Evolutionary conservation across 2,797 vertebrate genomes (phyloP).

Genomic region (Parauchenoglanis ngamensis): DNA sequence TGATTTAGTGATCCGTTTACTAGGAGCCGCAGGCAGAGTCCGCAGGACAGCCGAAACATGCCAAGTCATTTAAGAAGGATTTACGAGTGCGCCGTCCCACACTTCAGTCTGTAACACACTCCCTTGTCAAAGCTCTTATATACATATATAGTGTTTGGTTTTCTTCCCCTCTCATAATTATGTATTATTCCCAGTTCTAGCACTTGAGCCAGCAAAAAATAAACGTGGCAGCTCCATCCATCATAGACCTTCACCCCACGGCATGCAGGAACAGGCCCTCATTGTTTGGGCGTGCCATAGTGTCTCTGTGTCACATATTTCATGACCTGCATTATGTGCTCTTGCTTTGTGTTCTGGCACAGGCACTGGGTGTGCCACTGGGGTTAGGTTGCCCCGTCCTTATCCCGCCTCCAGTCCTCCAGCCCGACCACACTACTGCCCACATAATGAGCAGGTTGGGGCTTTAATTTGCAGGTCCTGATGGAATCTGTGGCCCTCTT

Average conservation of each 20-base stretch:
- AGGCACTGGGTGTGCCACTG: conserved; percentile 66
- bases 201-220: conserved; percentile 7
- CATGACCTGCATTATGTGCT: conserved; percentile 45
- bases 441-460: conserved; percentile 79
- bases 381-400: conserved; percentile 70
- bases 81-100: conserved; percentile 60
- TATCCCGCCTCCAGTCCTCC: conserved; percentile 65
- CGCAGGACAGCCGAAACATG: conserved; percentile 67
- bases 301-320: conserved; percentile 19
- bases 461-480: conserved; percentile 78
- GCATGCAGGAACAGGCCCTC: conserved; percentile 8
- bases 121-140: conserved; percentile 18
- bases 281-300: conserved; percentile 29
- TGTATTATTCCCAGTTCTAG: not conserved
- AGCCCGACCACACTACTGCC: conserved; percentile 65
- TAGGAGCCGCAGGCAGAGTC: conserved; percentile 70
- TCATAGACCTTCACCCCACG: conserved; percentile 11
- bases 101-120: conserved; percentile 45
- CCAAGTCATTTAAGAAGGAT: conserved; percentile 76
- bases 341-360: conserved; percentile 56
- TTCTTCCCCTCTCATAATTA: not conserved
- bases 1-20: conserved; percentile 81
- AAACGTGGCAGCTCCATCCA: conserved; percentile 16
- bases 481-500: conserved; percentile 73
- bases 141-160: conserved; percentile 9